Percentiles rank a stretch among this genome's conserved stretches.
These are phyloP conservation scores for Mus caroli DNA, from an alignment of 2,797 vertebrate species.

Conservation along the genomic window DNA sequence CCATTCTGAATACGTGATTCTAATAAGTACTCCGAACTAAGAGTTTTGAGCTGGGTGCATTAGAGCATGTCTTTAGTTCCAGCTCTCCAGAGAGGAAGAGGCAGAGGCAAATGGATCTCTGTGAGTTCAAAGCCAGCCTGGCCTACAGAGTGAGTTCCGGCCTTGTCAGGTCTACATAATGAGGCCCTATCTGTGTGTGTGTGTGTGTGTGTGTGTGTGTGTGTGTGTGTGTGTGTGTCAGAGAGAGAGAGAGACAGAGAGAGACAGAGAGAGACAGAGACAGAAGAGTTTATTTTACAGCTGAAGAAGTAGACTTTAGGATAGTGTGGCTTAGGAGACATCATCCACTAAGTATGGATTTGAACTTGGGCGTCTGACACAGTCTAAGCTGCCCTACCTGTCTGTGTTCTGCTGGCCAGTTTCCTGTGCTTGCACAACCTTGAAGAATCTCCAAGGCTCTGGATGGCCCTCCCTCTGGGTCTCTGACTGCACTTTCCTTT, in stretches of 20 bases:
- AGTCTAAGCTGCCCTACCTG: background rate
- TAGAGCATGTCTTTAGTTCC: background rate
- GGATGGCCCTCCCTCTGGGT: background rate
- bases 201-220: too few species aligned
- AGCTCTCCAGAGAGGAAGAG: background rate
- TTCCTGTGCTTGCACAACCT: background rate
- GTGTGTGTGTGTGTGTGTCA: too few species aligned
- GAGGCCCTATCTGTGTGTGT: too few species aligned
- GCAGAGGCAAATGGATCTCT: background rate
- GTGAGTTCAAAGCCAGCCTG: background rate
- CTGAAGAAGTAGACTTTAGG: background rate
- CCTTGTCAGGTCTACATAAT: background rate
- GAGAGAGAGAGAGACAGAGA: too few species aligned
- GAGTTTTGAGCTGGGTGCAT: background rate
- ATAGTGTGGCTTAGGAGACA: background rate
- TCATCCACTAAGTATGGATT: background rate
- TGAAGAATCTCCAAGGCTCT: background rate
- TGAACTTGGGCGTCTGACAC: background rate
- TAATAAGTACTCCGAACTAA: slow-evolving; percentile 13
- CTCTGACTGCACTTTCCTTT: slow-evolving; percentile 19
- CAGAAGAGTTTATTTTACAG: background rate
- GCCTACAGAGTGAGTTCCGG: background rate
- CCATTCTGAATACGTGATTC: slow-evolving; percentile 28
- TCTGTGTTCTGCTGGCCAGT: background rate
- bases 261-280: too few species aligned